A percentile compares a stretch with the other conserved stretches of the same genome.
phyloP scores from a whole-genome alignment of 2,888 invertebrate species.

The Liposcelis brunnea region DNA sequence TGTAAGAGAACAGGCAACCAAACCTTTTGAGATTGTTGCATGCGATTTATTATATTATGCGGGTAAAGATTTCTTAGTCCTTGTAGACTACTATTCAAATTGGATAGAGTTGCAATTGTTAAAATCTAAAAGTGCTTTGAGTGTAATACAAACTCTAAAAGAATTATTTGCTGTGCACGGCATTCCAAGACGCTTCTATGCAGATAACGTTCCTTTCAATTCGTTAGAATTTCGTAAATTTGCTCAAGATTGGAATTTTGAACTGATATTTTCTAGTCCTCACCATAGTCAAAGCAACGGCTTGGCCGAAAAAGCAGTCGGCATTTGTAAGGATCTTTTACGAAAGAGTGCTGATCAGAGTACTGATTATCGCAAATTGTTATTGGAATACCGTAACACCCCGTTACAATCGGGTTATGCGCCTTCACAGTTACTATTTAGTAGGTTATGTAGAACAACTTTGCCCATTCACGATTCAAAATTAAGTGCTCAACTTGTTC shows the following conservation, averaged over 20 bases:
- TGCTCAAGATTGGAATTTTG: slow-evolving; percentile 4
- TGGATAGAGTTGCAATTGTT: slow-evolving; percentile 12
- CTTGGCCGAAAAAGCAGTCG: slow-evolving; percentile 9
- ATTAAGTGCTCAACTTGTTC: no score
- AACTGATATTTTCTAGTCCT: slow-evolving; percentile 9
- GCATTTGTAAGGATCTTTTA: slow-evolving; percentile 9
- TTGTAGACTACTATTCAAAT: slow-evolving; percentile 13
- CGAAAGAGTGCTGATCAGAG: no score
- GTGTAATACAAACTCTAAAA: slow-evolving; percentile 10
- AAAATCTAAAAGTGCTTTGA: slow-evolving; percentile 5
- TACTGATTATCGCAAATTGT: no score
- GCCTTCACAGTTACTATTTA: no score
- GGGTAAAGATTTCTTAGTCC: slow-evolving; percentile 10
- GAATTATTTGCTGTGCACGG: slow-evolving; percentile 10
- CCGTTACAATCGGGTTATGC: no score
- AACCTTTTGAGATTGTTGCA: slow-evolving; percentile 12
- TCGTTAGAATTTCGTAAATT: slow-evolving; percentile 10
- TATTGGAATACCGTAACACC: no score
- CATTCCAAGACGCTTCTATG: slow-evolving; percentile 6
- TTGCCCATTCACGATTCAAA: no score
- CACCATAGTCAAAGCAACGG: slow-evolving; percentile 10
- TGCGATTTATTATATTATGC: slow-evolving; percentile 13
- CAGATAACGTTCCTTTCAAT: slow-evolving; percentile 10
- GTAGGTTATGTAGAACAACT: no score
- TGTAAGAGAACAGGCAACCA: slow-evolving; percentile 8